Conservation (phyloP, 1,140 invertebrate genomes). For the Drosophila cardini region DNA sequence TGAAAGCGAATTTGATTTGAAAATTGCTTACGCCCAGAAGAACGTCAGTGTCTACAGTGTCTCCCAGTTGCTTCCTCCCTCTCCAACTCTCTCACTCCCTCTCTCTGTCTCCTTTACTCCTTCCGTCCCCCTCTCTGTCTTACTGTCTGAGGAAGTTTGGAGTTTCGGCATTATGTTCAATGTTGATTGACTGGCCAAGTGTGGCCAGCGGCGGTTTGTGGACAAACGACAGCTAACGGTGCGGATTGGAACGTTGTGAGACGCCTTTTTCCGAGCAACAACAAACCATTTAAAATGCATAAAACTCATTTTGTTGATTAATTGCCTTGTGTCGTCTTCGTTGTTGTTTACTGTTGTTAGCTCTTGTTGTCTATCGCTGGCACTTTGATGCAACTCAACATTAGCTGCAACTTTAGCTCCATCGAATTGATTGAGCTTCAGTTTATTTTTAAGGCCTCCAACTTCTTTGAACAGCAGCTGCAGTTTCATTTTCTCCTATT, state of each 20-base stretch:
- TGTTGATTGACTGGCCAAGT: conserved; percentile 53
- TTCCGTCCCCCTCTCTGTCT: background rate
- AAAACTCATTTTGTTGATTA: conserved; percentile 82
- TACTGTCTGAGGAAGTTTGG: background rate
- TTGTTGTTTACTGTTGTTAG: conserved; percentile 8
- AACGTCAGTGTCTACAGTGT: conserved; percentile 44
- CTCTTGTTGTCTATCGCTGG: conserved; percentile 33
- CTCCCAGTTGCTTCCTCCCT: background rate
- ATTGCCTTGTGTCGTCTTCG: conserved; percentile 55
- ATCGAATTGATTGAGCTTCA: conserved; percentile 5
- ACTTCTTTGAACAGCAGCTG: conserved; percentile 28
- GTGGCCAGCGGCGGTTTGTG: conserved; percentile 35
- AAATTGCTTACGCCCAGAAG: conserved; percentile 66
- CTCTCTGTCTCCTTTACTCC: background rate
- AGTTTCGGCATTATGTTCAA: conserved; percentile 15
- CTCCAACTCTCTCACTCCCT: background rate
- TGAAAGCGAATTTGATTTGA: conserved; percentile 74
- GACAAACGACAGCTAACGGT: conserved; percentile 72
- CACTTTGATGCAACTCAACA: conserved; percentile 34
- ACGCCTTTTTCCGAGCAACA: conserved; percentile 33
- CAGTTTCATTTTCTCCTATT: conserved; percentile 70
- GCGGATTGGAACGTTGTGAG: conserved; percentile 25
- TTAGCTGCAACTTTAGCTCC: conserved; percentile 1
- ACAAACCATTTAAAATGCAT: conserved; percentile 81
- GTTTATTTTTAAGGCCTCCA: background rate